phyloP scores from a whole-genome alignment of 2,113 vertebrate species.

The Microcebus lehilahytsara region DNA sequence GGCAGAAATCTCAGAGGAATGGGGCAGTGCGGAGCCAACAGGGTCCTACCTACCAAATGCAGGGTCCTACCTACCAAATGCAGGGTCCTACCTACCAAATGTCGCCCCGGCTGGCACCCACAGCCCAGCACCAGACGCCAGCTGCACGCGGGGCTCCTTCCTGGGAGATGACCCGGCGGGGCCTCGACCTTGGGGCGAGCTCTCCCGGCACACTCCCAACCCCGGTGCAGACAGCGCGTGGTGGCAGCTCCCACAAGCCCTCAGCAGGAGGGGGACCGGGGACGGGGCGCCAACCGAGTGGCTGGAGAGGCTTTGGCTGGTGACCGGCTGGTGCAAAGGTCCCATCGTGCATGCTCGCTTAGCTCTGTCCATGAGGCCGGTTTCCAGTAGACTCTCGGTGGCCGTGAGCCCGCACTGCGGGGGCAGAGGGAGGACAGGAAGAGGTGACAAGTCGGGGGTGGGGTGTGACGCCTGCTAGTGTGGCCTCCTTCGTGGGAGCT shows the following conservation, averaged over 20 bases:
- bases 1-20: not conserved
- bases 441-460: not conserved
- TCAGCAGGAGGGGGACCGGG: not conserved
- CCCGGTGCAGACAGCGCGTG: not conserved
- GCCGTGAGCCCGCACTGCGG: constrained; percentile 75
- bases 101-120: fast-evolving
- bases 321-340: constrained; percentile 20
- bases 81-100: fast-evolving
- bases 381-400: constrained; percentile 69
- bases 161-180: not conserved
- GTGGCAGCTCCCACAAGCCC: not conserved
- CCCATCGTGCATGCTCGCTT: not conserved
- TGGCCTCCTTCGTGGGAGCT: constrained; percentile 49
- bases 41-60: not conserved
- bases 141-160: fast-evolving
- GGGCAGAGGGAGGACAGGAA: constrained; percentile 62
- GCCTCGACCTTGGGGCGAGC: not conserved
- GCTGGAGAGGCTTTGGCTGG: constrained; percentile 45
- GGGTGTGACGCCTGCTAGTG: constrained; percentile 60
- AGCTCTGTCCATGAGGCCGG: constrained; percentile 57
- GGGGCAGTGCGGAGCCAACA: not conserved
- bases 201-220: not conserved
- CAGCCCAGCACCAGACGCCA: not conserved
- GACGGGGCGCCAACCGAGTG: not conserved
- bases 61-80: fast-evolving